Percentiles rank a stretch among this genome's conserved stretches.
Evolutionary conservation across 1,140 invertebrate species (phyloP).

Genomic region (Drosophila tsacasi): DNA sequence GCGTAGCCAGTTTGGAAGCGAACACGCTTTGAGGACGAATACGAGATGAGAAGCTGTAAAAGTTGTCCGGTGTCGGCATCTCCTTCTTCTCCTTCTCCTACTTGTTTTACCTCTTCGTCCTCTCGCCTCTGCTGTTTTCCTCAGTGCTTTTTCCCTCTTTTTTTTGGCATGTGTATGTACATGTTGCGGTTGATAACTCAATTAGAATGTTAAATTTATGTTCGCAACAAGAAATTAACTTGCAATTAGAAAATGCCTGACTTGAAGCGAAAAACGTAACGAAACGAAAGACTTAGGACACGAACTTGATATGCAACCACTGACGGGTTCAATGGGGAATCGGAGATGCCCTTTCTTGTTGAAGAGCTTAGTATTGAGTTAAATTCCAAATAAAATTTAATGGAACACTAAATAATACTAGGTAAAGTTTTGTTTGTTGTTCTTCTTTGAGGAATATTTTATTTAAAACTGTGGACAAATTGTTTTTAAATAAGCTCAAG

Average conservation of each 20-base stretch:
- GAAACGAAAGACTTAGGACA: conserved; percentile 79
- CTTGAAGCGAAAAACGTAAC: conserved; percentile 39
- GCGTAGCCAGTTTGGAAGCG: conserved; percentile 75
- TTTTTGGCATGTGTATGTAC: conserved; percentile 62
- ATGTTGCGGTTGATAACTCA: conserved; percentile 83
- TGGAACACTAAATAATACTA: too few relatives aligned
- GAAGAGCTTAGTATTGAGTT: too few relatives aligned
- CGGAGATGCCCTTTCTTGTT: conserved; percentile 29
- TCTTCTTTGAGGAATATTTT: too few relatives aligned
- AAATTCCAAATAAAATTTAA: not conserved
- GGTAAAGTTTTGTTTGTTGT: too few relatives aligned
- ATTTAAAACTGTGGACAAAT: too few relatives aligned
- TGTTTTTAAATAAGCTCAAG: too few relatives aligned
- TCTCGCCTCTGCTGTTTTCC: conserved; percentile 3
- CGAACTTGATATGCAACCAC: conserved; percentile 66
- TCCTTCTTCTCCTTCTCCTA: conserved; percentile 61
- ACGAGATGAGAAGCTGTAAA: conserved; percentile 68
- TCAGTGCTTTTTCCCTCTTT: conserved; percentile 22
- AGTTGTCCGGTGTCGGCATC: conserved; percentile 66
- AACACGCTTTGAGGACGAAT: conserved; percentile 40
- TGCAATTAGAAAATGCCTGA: conserved; percentile 82
- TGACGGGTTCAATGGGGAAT: not conserved
- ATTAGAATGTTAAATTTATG: conserved; percentile 84
- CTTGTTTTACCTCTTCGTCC: conserved; percentile 40
- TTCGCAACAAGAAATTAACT: conserved; percentile 83